Percentiles rank a stretch among this genome's conserved stretches.
Conservation (phyloP, 2,113 vertebrate genomes). For the Syngnathoides biaculeatus region DNA sequence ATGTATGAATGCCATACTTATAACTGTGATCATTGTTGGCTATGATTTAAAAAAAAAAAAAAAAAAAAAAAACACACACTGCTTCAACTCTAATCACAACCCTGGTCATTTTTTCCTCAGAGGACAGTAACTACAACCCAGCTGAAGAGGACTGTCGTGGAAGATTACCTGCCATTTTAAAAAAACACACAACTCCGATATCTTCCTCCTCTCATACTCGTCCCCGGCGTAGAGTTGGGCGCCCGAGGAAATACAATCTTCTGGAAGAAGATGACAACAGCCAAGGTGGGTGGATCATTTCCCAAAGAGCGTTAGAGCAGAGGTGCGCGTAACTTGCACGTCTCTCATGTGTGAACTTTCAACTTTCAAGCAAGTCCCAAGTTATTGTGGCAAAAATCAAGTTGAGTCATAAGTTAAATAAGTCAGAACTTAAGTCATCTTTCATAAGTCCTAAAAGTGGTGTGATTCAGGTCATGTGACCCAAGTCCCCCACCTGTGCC, state of each 20-base stretch:
- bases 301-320: not conserved
- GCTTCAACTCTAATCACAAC: not conserved
- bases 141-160: conserved; percentile 80
- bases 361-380: not conserved
- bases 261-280: conserved; percentile 55
- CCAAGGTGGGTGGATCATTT: conserved; percentile 65
- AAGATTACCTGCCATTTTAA: conserved; percentile 68
- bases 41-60: not conserved
- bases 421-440: not conserved
- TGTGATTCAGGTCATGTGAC: no score
- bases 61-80: not conserved
- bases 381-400: not conserved
- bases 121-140: conserved; percentile 94
- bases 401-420: no score
- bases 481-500: no score
- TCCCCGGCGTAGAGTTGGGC: conserved; percentile 81
- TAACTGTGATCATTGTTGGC: no score
- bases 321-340: not conserved
- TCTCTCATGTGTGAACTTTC: no score
- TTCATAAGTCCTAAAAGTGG: not conserved
- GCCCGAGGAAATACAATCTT: conserved; percentile 84
- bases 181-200: conserved; percentile 70
- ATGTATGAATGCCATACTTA: no score
- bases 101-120: conserved; percentile 55
- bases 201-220: conserved; percentile 76